Base-by-base conservation (phyloP, 2,888 invertebrate genomes). In the Leptodirus hochenwartii region DNA sequence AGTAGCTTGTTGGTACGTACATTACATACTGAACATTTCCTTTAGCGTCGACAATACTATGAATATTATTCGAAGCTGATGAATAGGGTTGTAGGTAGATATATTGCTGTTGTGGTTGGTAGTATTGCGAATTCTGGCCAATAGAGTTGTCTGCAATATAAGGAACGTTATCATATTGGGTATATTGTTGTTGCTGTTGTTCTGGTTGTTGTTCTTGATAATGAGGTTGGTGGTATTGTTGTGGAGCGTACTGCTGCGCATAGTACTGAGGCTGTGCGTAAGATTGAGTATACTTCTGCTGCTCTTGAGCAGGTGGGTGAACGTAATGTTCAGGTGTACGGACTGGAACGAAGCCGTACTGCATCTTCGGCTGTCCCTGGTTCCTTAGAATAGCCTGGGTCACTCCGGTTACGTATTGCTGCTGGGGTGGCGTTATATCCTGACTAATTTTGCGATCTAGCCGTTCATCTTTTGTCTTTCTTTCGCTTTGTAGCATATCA, bases 401-500 rank as follows among this genome's bases (percentile, higher is more conserved):
- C n/a, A n/a, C n/a, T n/a, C n/a, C n/a, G n/a, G n/a, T n/a, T n/a
- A n/a, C n/a, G 22, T 22, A 27, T 16, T 14, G 14, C 16, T 24
- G 27, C 9, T 17, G 32, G 15, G 17, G 12, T 24, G 25, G 28
- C 9, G 12, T 13, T 17, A 11, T 27, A 29, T 34, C 36, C 27
- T 33, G 37, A n/a, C n/a, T n/a, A n/a, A n/a, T n/a, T 25, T 23
- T 20, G 20, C n/a, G 8, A 20, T 20, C n/a, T n/a, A n/a, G n/a
- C 22, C 13, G 8, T 28, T 39, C 25, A 15, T 32, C 31, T 30
- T 37, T 37, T 32, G 50, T 53, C 39, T 58, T 56, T 37, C 59
- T 58, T 49, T 73, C 71, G 40, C 62, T 64, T 29, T 64, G 63
- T 30, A 71, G 50, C 43, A 71, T 75, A 43, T 78, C 78, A 17